phyloP scores from a whole-genome alignment of 1,140 invertebrate species.

The Cardiocondyla obscurior region DNA sequence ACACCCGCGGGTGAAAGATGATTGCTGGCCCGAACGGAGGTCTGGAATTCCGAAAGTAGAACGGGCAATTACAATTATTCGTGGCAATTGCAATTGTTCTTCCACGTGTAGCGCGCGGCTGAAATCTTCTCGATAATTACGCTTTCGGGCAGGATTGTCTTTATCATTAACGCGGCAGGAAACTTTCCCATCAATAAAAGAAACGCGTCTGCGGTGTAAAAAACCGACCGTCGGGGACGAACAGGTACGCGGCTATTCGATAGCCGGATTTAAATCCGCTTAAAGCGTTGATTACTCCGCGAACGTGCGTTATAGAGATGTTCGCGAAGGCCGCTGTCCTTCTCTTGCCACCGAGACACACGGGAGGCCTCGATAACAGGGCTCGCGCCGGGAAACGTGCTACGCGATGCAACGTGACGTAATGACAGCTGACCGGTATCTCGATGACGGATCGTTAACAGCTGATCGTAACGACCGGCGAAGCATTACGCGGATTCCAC shows the following conservation, averaged over 20 bases:
- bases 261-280: background rate
- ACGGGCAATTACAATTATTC: constrained; percentile 18
- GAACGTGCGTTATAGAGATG: background rate
- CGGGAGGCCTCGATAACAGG: constrained; percentile 7
- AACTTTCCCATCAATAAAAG: background rate
- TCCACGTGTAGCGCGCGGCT: background rate
- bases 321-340: background rate
- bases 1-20: background rate
- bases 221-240: background rate
- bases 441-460: constrained; percentile 52
- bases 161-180: background rate
- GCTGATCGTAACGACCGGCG: constrained; percentile 41
- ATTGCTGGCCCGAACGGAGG: background rate
- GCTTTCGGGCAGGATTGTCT: background rate
- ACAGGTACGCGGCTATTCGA: no score
- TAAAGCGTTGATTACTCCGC: background rate
- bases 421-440: constrained; percentile 1
- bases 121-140: constrained; percentile 6
- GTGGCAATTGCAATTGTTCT: constrained; percentile 8
- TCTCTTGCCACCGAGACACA: background rate
- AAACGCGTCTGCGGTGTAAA: background rate
- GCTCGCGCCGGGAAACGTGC: background rate
- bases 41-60: constrained; percentile 11
- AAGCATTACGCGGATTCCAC: constrained; percentile 31
- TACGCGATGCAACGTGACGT: constrained; percentile 19